Evolutionary conservation across 2,113 vertebrate genomes (phyloP), one percentile per base, ranked within the genome.

Genomic region (Gallinago media): DNA sequence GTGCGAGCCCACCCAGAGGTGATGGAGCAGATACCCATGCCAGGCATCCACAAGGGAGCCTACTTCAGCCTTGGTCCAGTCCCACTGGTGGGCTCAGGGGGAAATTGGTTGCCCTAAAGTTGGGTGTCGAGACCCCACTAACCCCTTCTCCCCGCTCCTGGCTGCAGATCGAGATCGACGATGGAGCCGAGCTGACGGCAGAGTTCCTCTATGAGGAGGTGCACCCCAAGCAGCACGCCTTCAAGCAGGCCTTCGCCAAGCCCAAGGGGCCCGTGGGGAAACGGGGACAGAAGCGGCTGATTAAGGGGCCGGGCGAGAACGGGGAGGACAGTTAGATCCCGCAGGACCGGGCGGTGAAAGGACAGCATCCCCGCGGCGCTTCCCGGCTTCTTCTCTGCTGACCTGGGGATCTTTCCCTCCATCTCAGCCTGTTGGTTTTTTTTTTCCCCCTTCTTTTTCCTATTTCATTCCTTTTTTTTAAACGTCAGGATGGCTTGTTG

Each of bases 181-280:
- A 98, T 0, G 99, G 99, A 3, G 98, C 99, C 0, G 98, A 99
- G 91, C 98, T 99, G 96, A 99, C 99, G 0, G 98, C 99, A 0
- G 99, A 99, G 82, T 99, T 99, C 96, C 98, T 99, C 78, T 99
- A 99, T 1, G 99, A 99, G 11, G 99, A 99, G 96, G 99, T 99
- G 49, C 99, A 99, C 95, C 99, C 99, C 29, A 99, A 99, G 96
- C 99, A 99, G 89, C 99, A 99, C 1, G 99, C 99, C 92, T 98
- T 99, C 96, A 99, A 99, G 97, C 99, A 99, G 98, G 99, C 98
- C 63, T 99, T 99, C 31, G 97, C 99, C 97, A 99, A 99, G 98
- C 99, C 99, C 93, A 99, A 98, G n/a, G 99, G 99, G 82, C 99
- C 99, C 0, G 99, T 99, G 54, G 99, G 99, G 55, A 99, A 99